A percentile compares a stretch with the other conserved stretches of the same genome.
These are phyloP conservation scores for Mormyrus iriodes DNA, from an alignment of 2,113 vertebrate species.

Conservation along the genomic window DNA sequence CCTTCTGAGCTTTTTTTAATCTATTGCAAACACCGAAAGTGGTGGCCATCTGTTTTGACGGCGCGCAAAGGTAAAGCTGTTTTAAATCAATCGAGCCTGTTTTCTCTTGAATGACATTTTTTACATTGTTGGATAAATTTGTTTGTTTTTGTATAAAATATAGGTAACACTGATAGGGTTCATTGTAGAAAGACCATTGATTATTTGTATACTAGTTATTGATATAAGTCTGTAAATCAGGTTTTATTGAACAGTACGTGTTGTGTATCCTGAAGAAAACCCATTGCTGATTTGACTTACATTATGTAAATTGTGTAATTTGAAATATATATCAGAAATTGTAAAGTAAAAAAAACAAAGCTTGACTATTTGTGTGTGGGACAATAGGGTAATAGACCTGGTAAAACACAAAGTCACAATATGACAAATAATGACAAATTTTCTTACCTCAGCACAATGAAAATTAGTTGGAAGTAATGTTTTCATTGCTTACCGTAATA, in stretches of 20 bases:
- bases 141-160: neutral
- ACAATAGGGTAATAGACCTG: neutral
- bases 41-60: slow-evolving; percentile 61
- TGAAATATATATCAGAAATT: neutral
- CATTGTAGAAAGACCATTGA: neutral
- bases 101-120: neutral
- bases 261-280: neutral
- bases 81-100: slow-evolving; percentile 18
- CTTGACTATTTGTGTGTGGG: neutral
- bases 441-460: neutral
- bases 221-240: neutral
- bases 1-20: slow-evolving; percentile 57
- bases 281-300: neutral
- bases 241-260: neutral
- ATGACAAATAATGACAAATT: neutral
- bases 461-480: neutral
- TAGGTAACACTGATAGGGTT: neutral
- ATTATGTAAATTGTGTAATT: neutral
- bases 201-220: neutral
- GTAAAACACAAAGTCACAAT: no score
- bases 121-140: neutral
- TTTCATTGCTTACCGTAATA: neutral
- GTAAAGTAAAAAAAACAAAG: neutral
- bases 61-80: slow-evolving; percentile 49
- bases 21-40: slow-evolving; percentile 62